Percentiles rank a stretch among this genome's conserved stretches.
Conservation (phyloP, 2,113 vertebrate species). For the Formicarius rufipectus region DNA sequence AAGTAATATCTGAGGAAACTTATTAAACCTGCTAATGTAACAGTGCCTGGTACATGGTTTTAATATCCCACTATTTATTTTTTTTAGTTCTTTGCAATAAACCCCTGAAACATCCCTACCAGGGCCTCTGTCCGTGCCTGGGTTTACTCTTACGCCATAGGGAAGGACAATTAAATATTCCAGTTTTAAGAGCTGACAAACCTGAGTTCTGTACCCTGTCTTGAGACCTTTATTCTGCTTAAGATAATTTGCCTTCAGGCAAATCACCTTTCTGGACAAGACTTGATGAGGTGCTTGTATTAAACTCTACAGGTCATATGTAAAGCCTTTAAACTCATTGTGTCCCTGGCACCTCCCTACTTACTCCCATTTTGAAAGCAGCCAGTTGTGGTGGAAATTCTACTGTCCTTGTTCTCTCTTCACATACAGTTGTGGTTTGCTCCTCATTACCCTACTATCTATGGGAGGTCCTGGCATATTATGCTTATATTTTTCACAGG, state of each 20-base stretch:
- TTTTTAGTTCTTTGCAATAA: neutral
- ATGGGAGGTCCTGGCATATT: neutral
- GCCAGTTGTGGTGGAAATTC: neutral
- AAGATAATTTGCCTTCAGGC: neutral
- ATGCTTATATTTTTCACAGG: neutral
- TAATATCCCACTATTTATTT: slow-evolving; percentile 6
- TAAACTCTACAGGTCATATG: neutral
- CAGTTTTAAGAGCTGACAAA: neutral
- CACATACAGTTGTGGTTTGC: neutral
- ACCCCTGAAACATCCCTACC: neutral
- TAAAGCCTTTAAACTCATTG: neutral
- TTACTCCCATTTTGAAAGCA: neutral
- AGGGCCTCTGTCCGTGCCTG: neutral
- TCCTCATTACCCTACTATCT: neutral
- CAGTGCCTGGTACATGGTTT: neutral
- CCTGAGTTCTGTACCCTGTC: neutral
- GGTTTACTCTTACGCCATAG: neutral
- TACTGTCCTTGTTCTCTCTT: neutral
- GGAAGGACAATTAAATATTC: neutral
- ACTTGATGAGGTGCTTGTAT: neutral
- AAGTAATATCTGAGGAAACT: neutral
- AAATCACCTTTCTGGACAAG: neutral
- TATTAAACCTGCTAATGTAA: neutral
- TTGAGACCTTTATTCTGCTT: neutral
- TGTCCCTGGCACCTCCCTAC: neutral